These are phyloP conservation scores for Leptestheria dahalacensis DNA, from an alignment of 1,140 invertebrate genomes.

Conservation along the genomic window DNA sequence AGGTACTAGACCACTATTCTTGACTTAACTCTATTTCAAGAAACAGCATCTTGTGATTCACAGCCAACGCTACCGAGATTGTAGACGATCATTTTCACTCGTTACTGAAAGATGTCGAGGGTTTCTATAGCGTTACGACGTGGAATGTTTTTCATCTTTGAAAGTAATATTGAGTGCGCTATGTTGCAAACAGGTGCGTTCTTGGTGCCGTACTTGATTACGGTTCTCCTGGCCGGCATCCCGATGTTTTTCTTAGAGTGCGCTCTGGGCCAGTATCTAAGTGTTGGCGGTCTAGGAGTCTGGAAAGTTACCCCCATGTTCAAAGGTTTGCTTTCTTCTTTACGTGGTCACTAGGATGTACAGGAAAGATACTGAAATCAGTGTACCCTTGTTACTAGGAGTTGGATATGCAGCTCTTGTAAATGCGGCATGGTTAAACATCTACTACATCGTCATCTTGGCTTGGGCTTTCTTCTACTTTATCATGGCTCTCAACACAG, in stretches of 20 bases:
- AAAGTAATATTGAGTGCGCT: too few relatives aligned
- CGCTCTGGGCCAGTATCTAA: conserved; percentile 90
- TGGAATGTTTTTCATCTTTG: background rate
- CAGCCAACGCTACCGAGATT: too few relatives aligned
- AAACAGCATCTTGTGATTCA: too few relatives aligned
- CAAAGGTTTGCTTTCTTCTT: conserved; percentile 53
- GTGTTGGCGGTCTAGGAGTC: conserved; percentile 87
- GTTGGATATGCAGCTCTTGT: conserved; percentile 96
- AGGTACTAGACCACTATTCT: too few relatives aligned
- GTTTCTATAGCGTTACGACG: too few relatives aligned
- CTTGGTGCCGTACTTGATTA: conserved; percentile 86
- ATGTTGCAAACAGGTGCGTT: too few relatives aligned
- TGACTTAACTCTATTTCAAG: background rate
- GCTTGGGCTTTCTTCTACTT: conserved; percentile 97
- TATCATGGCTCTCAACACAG: conserved; percentile 70
- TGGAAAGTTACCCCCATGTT: conserved; percentile 97
- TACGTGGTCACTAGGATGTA: background rate
- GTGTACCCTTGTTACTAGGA: conserved; percentile 35
- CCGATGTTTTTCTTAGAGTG: conserved; percentile 98
- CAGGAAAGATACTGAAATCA: background rate
- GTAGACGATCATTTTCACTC: too few relatives aligned
- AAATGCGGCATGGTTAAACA: conserved; percentile 98
- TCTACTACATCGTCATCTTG: conserved; percentile 97
- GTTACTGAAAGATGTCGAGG: too few relatives aligned
- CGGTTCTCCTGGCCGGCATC: conserved; percentile 81